Conservation (phyloP, 1,140 invertebrate species). For the Rhizoglyphus robini region DNA sequence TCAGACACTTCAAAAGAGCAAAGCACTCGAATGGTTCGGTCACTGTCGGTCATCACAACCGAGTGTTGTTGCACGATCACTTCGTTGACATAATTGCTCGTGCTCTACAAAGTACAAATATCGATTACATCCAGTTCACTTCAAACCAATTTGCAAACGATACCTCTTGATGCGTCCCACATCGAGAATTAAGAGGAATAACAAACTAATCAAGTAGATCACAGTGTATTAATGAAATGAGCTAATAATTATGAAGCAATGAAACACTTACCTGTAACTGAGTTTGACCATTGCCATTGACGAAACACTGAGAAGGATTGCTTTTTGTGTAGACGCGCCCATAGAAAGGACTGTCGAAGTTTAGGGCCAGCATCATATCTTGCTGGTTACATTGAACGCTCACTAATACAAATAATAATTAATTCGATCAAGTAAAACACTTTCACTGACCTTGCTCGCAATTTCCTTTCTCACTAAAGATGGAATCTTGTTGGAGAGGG, state of each 20-base stretch:
- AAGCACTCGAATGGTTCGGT: constrained; percentile 40
- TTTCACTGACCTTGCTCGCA: constrained; percentile 38
- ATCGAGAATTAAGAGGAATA: constrained; percentile 38
- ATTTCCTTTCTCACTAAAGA: constrained; percentile 38
- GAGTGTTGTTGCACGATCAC: constrained; percentile 42
- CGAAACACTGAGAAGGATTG: constrained; percentile 39
- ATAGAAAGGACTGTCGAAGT: constrained; percentile 38
- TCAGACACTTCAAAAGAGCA: constrained; percentile 40
- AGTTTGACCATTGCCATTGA: constrained; percentile 38
- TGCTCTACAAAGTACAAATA: constrained; percentile 28
- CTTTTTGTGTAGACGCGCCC: constrained; percentile 42
- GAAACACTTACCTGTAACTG: constrained; percentile 28
- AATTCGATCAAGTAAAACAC: not conserved
- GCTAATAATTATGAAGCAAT: not conserved
- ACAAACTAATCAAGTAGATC: constrained; percentile 30
- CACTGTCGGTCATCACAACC: constrained; percentile 41
- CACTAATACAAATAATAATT: constrained; percentile 29
- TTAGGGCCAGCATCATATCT: constrained; percentile 40
- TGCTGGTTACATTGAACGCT: constrained; percentile 40
- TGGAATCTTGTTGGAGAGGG: constrained; percentile 28
- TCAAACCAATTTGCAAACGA: not conserved
- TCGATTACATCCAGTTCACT: too few species aligned
- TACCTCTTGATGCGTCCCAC: constrained; percentile 39
- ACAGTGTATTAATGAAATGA: not conserved
- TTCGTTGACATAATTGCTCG: constrained; percentile 39